Base-by-base conservation (phyloP, 2,113 vertebrate genomes). In the Trogon surrucura region DNA sequence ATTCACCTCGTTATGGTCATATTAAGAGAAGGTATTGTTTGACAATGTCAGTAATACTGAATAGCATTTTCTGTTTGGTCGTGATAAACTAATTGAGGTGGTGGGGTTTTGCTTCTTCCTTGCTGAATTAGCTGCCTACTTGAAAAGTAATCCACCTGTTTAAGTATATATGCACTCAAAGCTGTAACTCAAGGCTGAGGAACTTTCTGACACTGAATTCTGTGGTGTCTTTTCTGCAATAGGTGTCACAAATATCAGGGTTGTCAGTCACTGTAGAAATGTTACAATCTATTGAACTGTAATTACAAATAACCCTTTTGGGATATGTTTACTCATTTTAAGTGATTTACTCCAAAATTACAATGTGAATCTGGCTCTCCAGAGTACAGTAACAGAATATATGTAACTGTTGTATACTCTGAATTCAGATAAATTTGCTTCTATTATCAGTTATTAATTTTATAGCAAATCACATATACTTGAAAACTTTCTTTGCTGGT, bases 161-260 rank as follows among this genome's bases (percentile, higher is more conserved):
- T 64, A 73, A 29, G 3, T 54, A 18, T 48, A 47, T 48, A 30
- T 60, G 4, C 6, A 56, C 9, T 67, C 44, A 72, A 78, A 69
- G 16, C 9, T 62, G 29, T 41, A 41, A 41, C 41, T 41, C 41
- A 71, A 9, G 23, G 88, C 88, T 44, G 2, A 82, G 72, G 47
- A 16, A 0, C 47, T 72, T 88, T 72, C 14, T 70, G 11, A 25
- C 62, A 56, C 0, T 1, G 47, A 81, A 80, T 71, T 90, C 19
- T 82, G 13, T 23, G 4, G 2, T 75, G 17, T 50, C 53, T 64
- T 82, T 91, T 77, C 70, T 77, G 53, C 53, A 82, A 79, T 2
- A 4, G 5, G 0, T 36, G 7, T 36, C 14, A 73, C 9, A 10
- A 81, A 50, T 30, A 38, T 29, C 0, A 0, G 56, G 6, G 5